Evolutionary conservation across 2,797 vertebrate species (phyloP).

Genomic region (Coranthus polyacanthus): DNA sequence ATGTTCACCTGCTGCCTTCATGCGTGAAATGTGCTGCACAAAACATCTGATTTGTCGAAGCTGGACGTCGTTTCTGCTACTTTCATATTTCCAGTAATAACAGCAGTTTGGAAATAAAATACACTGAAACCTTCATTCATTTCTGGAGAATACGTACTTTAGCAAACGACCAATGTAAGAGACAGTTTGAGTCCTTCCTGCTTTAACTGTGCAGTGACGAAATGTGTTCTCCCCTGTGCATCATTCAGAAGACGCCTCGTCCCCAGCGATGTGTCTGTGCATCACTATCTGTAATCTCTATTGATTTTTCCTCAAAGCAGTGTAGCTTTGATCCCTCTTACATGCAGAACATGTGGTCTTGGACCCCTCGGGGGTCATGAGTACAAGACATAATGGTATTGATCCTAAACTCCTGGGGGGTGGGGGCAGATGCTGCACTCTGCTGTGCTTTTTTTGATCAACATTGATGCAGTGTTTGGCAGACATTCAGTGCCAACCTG

Average conservation of each 20-base stretch:
- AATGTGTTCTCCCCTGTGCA: conserved; percentile 26
- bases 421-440: conserved; percentile 5
- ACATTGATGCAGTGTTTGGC: conserved; percentile 2
- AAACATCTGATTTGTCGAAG: too few relatives aligned
- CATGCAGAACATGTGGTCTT: conserved; percentile 62
- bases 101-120: too few relatives aligned
- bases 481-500: conserved; percentile 6
- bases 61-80: too few relatives aligned
- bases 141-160: not conserved
- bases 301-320: conserved; percentile 69
- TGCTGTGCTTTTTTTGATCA: conserved; percentile 33
- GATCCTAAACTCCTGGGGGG: conserved; percentile 31
- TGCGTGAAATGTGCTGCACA: too few relatives aligned
- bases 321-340: conserved; percentile 36
- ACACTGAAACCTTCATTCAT: not conserved
- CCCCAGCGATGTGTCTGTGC: conserved; percentile 28
- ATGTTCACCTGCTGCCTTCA: too few relatives aligned
- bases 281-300: conserved; percentile 69
- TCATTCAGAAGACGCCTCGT: conserved; percentile 39
- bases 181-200: not conserved
- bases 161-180: not conserved
- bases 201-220: not conserved
- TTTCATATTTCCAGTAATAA: too few relatives aligned
- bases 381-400: conserved; percentile 55
- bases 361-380: conserved; percentile 37